Base-by-base conservation (phyloP, 2,888 invertebrate genomes). In the Cephus spinipes region DNA sequence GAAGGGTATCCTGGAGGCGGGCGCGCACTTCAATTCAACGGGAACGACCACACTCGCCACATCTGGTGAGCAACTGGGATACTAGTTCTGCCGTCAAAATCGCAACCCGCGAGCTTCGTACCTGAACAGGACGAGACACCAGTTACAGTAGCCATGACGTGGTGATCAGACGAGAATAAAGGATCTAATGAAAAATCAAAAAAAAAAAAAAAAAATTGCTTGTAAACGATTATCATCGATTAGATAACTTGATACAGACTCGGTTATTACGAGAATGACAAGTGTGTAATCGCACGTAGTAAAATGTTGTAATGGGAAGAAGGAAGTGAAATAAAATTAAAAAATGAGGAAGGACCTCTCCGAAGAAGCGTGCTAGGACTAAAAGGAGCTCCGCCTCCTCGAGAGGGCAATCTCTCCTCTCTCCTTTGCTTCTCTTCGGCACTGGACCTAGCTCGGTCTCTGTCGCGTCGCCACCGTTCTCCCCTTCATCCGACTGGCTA, bases 1-100 rank as follows among this genome's bases (percentile, higher is more conserved):
- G 87, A 84, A 84, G 88, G 90, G 90, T 86, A 83, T 85, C 81
- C 83, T 85, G 90, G 89, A 89, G 90, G 91, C 91, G 91, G 92
- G 88, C 89, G 89, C 89, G 88, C 87, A 87, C 86, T 87, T 89
- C 89, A 90, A 90, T 90, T 90, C 89, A 88, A 87, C 88, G 85
- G 86, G 85, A 88, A 90, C 88, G 82, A 82, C 86, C 87, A 87
- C 88, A 81, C 87, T 88, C 85, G 82, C 89, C 85, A 89, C 91
- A 91, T 90, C 90, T 91, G 89, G 87, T 86, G 89, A 89, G 87
- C 87, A 86, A 90, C 83, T 84, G 86, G 79, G 78, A 83, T 81
- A 88, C 89, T 89, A 86, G 80, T 36, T 73, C 31, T 35, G 33
- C 79, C 69, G 69, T 32, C 36, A 78, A 78, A 74, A 69, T 74